Conservation (phyloP, 2,797 vertebrate genomes). For the Dermochelys coriacea region DNA sequence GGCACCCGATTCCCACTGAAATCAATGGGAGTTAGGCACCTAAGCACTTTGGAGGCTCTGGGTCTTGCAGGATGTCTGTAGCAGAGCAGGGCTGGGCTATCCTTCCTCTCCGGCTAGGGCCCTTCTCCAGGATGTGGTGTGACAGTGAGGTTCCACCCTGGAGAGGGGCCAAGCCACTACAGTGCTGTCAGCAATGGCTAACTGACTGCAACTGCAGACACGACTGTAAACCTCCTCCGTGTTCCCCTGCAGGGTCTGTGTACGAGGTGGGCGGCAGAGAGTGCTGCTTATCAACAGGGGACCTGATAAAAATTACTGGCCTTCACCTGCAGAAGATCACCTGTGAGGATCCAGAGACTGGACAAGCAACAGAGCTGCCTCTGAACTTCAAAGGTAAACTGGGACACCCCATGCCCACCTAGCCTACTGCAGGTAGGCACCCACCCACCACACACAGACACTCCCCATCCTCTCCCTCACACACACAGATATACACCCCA, state of each 20-base stretch:
- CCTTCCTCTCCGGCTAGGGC: neutral
- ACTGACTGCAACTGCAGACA: neutral
- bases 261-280: constrained; percentile 92
- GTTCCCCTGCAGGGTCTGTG: constrained; percentile 84
- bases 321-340: constrained; percentile 80
- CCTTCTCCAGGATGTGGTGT: neutral
- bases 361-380: constrained; percentile 82
- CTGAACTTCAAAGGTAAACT: constrained; percentile 73
- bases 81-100: neutral
- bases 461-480: neutral
- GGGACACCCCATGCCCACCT: too few species aligned
- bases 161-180: neutral
- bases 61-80: neutral
- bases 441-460: too few species aligned
- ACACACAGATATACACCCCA: too few species aligned
- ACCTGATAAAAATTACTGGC: constrained; percentile 87
- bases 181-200: too few species aligned
- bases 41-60: neutral
- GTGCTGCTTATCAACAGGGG: constrained; percentile 92
- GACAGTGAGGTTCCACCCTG: neutral
- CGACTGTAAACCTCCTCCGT: neutral
- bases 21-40: neutral
- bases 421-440: rapidly evolving
- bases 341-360: constrained; percentile 79
- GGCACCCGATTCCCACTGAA: neutral